Evolutionary conservation across 2,888 invertebrate genomes (phyloP), one percentile per base, ranked within the genome.

Genomic region (Mellilla xanthometata): DNA sequence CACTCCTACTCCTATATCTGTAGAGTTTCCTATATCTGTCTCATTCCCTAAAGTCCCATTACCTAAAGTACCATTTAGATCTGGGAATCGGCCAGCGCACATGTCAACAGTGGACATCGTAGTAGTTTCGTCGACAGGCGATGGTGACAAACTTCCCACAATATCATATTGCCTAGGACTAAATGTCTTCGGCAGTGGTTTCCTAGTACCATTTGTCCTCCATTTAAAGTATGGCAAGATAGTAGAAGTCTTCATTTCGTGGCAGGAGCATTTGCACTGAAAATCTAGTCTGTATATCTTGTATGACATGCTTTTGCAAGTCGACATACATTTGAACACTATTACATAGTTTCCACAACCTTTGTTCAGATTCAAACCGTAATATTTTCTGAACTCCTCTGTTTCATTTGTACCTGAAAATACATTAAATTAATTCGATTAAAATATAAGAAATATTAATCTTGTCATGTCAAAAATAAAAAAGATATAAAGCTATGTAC

Each of bases 301-400:
- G 34, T 68, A 87, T 11, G 76, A 77, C 32, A 76, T 68, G 48
- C 81, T 81, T 57, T 81, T 79, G 52, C 87, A 87, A 1, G 68
- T 68, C 13, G 72, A 68, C 70, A 86, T 62, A 52, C 87, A 87
- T 61, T 78, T 77, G 30, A 85, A 85, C 2, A 69, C 68, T 50
- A 71, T 76, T 1, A 62, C 10, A 32, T 76, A 80, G 24, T 73
- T 56, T 1, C 32, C 39, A 51, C 86, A 86, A 22, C 56, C 50
- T n/a, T 56, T 56, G 40, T 72, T 56, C 39, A 61, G 74, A 59
- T 72, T 81, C 29, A 81, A 52, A 0, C 87, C 86, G 39, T 81
- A 87, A 55, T 77, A 72, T 57, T 76, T 86, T 36, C 81, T 67
- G 19, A 58, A 51, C 3, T 64, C 62, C 10, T 38, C 28, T 7